phyloP scores from a whole-genome alignment of 2,113 vertebrate species.

The Azemiops feae region DNA sequence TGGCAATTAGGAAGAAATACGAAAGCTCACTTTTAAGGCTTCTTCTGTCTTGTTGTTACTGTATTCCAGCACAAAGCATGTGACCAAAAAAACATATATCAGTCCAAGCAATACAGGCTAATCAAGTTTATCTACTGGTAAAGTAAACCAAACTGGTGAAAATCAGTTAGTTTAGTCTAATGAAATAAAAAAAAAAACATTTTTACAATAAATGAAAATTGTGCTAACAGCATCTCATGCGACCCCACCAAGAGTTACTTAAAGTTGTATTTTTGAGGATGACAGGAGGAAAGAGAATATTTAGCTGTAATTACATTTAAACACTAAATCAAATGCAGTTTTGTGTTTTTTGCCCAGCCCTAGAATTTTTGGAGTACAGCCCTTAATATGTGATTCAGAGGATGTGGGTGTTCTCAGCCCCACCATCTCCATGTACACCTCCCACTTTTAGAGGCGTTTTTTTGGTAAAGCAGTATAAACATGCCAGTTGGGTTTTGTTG shows the following conservation, averaged over 20 bases:
- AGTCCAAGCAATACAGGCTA: background rate
- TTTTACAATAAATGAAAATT: background rate
- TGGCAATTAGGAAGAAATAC: background rate
- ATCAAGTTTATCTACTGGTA: background rate
- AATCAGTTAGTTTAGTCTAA: background rate
- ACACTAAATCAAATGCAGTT: background rate
- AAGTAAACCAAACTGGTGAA: background rate
- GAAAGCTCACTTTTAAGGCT: background rate
- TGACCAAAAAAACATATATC: background rate
- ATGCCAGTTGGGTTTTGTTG: background rate
- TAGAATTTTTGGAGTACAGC: background rate
- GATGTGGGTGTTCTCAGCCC: background rate
- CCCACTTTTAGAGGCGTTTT: background rate
- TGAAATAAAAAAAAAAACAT: background rate
- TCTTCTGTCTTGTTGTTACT: background rate
- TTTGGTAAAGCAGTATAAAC: background rate
- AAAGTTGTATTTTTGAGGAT: background rate
- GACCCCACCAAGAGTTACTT: background rate
- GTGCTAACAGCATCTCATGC: background rate
- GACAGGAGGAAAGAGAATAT: background rate
- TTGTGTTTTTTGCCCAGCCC: background rate
- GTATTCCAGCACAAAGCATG: background rate
- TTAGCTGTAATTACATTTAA: background rate
- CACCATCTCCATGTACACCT: background rate
- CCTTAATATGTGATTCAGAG: background rate